Evolutionary conservation across 1,140 invertebrate species (phyloP).

Genomic region (Papilio polytes): DNA sequence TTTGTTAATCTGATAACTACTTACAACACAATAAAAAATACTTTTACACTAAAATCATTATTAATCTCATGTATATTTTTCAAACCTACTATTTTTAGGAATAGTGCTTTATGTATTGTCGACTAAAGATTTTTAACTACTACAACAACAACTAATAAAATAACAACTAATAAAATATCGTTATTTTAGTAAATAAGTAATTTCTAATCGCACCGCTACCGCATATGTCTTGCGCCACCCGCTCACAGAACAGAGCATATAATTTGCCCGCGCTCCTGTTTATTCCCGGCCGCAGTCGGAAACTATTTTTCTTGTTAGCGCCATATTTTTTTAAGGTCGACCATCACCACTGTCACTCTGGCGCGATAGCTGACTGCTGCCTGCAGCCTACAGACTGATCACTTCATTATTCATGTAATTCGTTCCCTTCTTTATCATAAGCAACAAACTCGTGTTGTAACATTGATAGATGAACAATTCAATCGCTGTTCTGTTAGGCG

Average conservation of each 20-base stretch:
- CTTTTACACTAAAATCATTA: background rate
- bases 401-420: background rate
- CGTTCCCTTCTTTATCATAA: background rate
- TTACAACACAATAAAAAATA: background rate
- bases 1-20: background rate
- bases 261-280: slow-evolving; percentile 67
- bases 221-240: background rate
- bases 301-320: slow-evolving; percentile 62
- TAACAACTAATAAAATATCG: no score
- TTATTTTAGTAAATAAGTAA: no score
- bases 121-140: no score
- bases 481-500: background rate
- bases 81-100: background rate
- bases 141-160: no score
- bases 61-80: background rate
- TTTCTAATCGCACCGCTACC: background rate
- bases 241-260: slow-evolving; percentile 49
- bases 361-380: background rate
- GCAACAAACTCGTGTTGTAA: background rate
- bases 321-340: slow-evolving; percentile 66
- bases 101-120: no score
- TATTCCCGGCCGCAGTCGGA: slow-evolving; percentile 66
- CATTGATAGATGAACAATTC: no score
- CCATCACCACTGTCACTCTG: slow-evolving; percentile 53
- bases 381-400: background rate